A percentile compares a stretch with the other conserved stretches of the same genome.
phyloP scores from a whole-genome alignment of 2,888 invertebrate species.

The Oithona nana region DNA sequence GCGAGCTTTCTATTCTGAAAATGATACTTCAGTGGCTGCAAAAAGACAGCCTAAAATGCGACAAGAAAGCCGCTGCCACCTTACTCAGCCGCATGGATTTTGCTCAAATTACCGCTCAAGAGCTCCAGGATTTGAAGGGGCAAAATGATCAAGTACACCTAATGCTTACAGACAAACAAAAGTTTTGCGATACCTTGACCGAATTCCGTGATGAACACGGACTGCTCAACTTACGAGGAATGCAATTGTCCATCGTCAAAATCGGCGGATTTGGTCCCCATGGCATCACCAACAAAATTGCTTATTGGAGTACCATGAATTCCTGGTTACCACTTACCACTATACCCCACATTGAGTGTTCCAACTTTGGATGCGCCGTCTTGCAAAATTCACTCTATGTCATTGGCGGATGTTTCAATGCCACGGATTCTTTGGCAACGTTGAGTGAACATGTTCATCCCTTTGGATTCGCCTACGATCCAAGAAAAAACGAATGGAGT shows the following conservation, averaged over 20 bases:
- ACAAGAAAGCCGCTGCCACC: slow-evolving; percentile 29
- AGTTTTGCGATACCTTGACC: background rate
- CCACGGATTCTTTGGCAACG: slow-evolving; percentile 34
- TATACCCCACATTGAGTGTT: slow-evolving; percentile 52
- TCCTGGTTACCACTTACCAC: slow-evolving; percentile 44
- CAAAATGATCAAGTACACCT: background rate
- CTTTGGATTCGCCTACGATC: slow-evolving; percentile 46
- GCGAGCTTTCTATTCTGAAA: slow-evolving; percentile 39
- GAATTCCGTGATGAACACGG: slow-evolving; percentile 20
- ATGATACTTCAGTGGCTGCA: slow-evolving; percentile 41
- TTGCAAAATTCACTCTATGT: slow-evolving; percentile 46
- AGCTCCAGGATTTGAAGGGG: background rate
- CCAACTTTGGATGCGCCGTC: slow-evolving; percentile 49
- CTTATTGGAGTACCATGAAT: slow-evolving; percentile 37
- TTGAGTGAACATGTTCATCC: slow-evolving; percentile 44
- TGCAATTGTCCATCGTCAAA: slow-evolving; percentile 45
- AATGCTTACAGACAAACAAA: background rate
- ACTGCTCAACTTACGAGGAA: slow-evolving; percentile 43
- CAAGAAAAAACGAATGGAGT: slow-evolving; percentile 40
- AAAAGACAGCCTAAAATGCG: slow-evolving; percentile 23
- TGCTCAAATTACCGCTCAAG: slow-evolving; percentile 28
- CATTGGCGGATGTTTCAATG: slow-evolving; percentile 51
- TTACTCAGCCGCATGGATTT: slow-evolving; percentile 34
- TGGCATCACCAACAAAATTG: slow-evolving; percentile 47
- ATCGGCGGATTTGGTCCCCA: slow-evolving; percentile 46